A percentile compares a stretch with the other conserved stretches of the same genome.
Evolutionary conservation across 2,113 vertebrate genomes (phyloP).

Genomic region (Phrynocephalus versicolor): DNA sequence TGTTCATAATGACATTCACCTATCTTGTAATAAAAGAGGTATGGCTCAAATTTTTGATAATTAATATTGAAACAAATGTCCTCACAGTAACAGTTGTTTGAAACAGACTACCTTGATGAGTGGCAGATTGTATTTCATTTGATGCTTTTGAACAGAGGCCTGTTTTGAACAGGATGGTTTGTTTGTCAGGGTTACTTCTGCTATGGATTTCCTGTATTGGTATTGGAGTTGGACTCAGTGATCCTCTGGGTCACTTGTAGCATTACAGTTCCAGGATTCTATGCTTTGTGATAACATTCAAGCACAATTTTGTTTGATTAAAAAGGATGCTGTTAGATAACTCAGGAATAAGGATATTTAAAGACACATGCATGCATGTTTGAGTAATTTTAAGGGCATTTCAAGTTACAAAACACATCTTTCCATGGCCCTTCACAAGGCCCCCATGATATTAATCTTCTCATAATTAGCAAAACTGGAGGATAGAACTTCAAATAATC

Average conservation of each 20-base stretch:
- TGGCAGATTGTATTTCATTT: no score
- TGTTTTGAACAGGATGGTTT: no score
- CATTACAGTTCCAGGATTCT: no score
- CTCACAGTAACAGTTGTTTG: no score
- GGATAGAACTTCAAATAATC: neutral
- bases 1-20: slow-evolving; percentile 18
- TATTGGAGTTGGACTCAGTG: no score
- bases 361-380: neutral
- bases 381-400: neutral
- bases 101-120: no score
- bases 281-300: neutral
- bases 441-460: neutral
- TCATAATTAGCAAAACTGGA: neutral
- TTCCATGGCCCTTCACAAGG: neutral
- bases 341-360: neutral
- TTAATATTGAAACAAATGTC: neutral
- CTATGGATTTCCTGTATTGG: no score
- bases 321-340: neutral
- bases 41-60: slow-evolving; percentile 35
- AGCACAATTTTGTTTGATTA: slow-evolving; percentile 10
- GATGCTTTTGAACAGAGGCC: no score
- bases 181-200: no score
- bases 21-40: slow-evolving; percentile 31
- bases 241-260: no score
- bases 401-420: neutral